phyloP scores from a whole-genome alignment of 2,888 invertebrate species.

The Diabrotica balteata region DNA sequence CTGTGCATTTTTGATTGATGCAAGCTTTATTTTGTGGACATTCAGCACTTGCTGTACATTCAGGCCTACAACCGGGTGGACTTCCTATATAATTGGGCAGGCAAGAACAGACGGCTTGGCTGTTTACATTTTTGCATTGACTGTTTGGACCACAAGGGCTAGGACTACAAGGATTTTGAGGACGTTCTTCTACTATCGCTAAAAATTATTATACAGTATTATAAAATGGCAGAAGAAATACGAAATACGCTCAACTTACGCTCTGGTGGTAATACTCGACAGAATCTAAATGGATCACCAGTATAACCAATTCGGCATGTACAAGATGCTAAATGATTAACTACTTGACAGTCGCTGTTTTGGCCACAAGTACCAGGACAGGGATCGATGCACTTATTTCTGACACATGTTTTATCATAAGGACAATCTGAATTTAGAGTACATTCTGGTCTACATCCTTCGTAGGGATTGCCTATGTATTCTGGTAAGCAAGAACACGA shows the following conservation, averaged over 20 bases:
- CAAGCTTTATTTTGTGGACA: slow-evolving; percentile 78
- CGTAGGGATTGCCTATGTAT: slow-evolving; percentile 80
- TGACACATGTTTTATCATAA: slow-evolving; percentile 72
- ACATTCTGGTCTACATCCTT: slow-evolving; percentile 79
- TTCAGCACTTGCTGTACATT: slow-evolving; percentile 80
- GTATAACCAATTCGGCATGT: slow-evolving; percentile 74
- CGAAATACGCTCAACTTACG: slow-evolving; percentile 42
- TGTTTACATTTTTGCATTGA: slow-evolving; percentile 73
- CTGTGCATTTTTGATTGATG: slow-evolving; percentile 75
- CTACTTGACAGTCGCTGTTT: slow-evolving; percentile 76
- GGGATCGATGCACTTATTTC: slow-evolving; percentile 78
- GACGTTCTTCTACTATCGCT: slow-evolving; percentile 60
- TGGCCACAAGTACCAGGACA: slow-evolving; percentile 81
- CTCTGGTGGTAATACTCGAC: slow-evolving; percentile 43
- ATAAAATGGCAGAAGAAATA: neutral
- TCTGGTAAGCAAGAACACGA: slow-evolving; percentile 75
- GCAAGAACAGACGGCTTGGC: slow-evolving; percentile 79
- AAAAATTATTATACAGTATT: neutral
- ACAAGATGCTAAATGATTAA: slow-evolving; percentile 76
- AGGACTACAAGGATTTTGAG: slow-evolving; percentile 59
- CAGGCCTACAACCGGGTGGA: slow-evolving; percentile 80
- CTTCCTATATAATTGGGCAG: slow-evolving; percentile 74
- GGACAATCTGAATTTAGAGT: slow-evolving; percentile 75
- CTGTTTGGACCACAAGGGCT: slow-evolving; percentile 81
- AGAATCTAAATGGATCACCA: slow-evolving; percentile 61